Conservation (phyloP, 2,888 invertebrate species). For the Macrosiphum euphorbiae region DNA sequence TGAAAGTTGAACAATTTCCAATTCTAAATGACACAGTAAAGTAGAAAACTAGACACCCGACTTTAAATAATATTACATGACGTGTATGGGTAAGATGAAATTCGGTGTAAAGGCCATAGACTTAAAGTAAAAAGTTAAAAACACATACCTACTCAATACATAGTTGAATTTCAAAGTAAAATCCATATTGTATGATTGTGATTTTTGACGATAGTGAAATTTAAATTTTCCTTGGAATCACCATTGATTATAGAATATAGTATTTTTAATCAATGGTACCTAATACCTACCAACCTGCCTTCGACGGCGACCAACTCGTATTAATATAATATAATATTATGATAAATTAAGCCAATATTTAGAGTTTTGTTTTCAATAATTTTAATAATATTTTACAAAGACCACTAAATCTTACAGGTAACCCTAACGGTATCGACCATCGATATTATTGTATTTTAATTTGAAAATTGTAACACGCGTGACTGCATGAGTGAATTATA, state of each 20-base stretch:
- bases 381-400: not conserved
- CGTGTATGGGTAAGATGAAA: not conserved
- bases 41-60: not conserved
- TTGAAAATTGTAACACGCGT: not conserved
- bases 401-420: not conserved
- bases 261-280: no score
- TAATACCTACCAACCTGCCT: no score
- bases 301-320: not conserved
- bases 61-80: not conserved
- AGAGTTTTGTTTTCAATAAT: not conserved
- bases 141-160: not conserved
- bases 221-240: no score
- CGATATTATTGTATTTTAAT: not conserved
- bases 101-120: not conserved
- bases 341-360: not conserved
- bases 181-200: not conserved
- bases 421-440: not conserved
- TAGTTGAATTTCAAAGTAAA: not conserved
- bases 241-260: no score
- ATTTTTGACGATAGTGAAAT: not conserved
- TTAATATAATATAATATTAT: not conserved
- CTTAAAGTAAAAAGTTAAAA: not conserved
- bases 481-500: not conserved
- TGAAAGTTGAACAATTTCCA: not conserved
- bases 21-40: not conserved